Conservation (phyloP, 2,888 invertebrate genomes). For the Chalcosyrphus nemorum region DNA sequence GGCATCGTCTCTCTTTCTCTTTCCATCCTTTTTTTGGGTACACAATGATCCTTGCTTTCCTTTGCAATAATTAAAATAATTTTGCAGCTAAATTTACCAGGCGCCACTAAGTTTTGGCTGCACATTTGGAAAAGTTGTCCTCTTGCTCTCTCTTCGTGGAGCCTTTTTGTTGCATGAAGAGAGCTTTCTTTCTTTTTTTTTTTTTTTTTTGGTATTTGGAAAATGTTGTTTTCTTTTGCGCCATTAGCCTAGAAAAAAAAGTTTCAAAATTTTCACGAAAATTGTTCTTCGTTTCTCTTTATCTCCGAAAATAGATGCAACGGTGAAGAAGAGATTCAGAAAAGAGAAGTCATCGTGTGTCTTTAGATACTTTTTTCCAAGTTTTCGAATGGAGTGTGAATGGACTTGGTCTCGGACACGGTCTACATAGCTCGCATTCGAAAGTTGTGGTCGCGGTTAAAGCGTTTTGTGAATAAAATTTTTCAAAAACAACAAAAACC, state of each 20-base stretch:
- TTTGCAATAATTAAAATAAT: constrained; percentile 65
- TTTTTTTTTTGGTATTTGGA: neutral
- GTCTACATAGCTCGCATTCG: constrained; percentile 39
- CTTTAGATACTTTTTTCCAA: constrained; percentile 17
- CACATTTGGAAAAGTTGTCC: neutral
- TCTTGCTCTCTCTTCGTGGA: neutral
- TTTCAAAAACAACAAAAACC: constrained; percentile 4
- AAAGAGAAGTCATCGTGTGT: constrained; percentile 18
- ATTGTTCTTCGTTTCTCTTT: constrained; percentile 50
- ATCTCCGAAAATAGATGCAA: constrained; percentile 62
- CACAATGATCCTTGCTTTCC: neutral
- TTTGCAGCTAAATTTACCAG: constrained; percentile 62
- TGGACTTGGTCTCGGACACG: constrained; percentile 44
- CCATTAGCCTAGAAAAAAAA: constrained; percentile 31
- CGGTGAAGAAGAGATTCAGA: constrained; percentile 31
- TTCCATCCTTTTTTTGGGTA: neutral
- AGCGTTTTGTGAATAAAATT: neutral
- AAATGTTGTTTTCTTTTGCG: neutral
- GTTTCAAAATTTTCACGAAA: constrained; percentile 15
- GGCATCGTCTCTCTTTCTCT: constrained; percentile 41
- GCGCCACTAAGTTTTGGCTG: constrained; percentile 56
- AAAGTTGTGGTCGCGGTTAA: constrained; percentile 5
- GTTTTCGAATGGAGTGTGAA: constrained; percentile 55
- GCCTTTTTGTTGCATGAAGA: neutral
- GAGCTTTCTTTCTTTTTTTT: constrained; percentile 20